These are phyloP conservation scores for Lordiphosa andalusiaca DNA, from an alignment of 2,888 invertebrate genomes.

Conservation along the genomic window DNA sequence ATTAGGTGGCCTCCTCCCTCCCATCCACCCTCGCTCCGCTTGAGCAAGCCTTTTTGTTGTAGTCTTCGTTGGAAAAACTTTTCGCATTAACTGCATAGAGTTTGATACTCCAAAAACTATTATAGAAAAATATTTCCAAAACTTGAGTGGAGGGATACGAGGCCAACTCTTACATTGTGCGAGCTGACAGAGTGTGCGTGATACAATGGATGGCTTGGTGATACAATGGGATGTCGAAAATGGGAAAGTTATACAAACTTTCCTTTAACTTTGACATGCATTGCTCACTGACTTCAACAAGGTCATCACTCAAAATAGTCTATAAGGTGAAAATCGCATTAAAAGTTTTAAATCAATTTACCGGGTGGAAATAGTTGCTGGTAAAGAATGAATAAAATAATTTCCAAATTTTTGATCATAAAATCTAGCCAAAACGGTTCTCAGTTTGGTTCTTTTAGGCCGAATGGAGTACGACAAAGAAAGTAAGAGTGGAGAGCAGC, in stretches of 20 bases:
- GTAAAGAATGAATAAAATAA: no score
- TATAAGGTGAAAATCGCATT: no score
- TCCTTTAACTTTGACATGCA: no score
- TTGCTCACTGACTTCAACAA: no score
- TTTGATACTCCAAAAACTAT: slow-evolving; percentile 69
- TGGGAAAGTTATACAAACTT: background rate
- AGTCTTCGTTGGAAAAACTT: slow-evolving; percentile 54
- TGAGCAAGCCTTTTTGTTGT: slow-evolving; percentile 25
- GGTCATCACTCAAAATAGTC: no score
- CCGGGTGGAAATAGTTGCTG: no score
- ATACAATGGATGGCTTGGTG: slow-evolving; percentile 1
- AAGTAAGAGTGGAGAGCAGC: no score
- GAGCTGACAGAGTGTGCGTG: slow-evolving; percentile 34
- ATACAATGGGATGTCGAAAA: slow-evolving; percentile 19
- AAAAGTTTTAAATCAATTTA: no score
- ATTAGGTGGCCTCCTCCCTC: slow-evolving; percentile 26
- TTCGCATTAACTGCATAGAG: slow-evolving; percentile 60
- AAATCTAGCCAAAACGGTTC: no score
- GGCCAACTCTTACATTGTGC: slow-evolving; percentile 45
- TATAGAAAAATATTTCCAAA: slow-evolving; percentile 67
- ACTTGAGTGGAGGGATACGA: slow-evolving; percentile 19
- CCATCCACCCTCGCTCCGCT: background rate
- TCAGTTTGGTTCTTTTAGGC: no score
- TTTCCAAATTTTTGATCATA: no score
- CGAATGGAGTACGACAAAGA: no score